Conservation (phyloP, 2,888 invertebrate genomes). For the Spilarctia lutea region DNA sequence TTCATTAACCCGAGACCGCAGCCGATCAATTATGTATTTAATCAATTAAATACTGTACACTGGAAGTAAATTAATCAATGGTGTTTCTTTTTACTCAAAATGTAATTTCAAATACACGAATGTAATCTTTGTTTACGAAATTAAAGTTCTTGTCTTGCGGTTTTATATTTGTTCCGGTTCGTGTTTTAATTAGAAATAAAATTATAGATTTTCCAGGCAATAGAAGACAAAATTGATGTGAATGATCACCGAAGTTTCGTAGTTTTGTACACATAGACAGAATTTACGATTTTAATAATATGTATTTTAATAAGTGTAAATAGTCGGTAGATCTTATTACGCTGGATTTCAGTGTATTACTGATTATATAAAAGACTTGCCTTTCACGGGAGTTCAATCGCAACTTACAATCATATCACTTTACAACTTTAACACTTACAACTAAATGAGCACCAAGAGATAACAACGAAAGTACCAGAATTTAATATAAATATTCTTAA, state of each 20-base stretch:
- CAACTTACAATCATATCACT: constrained; percentile 38
- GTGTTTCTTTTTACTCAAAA: not conserved
- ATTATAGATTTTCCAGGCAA: not conserved
- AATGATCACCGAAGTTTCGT: not conserved
- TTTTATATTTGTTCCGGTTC: not conserved
- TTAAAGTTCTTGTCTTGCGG: not conserved
- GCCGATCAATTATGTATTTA: not conserved
- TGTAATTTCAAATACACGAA: not conserved
- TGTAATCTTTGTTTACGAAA: not conserved
- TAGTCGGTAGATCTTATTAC: not conserved
- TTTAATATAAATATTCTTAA: constrained; percentile 31
- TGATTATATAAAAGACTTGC: not conserved
- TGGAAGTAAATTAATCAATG: not conserved
- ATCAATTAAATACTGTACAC: not conserved
- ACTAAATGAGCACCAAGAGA: constrained; percentile 68
- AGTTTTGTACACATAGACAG: not conserved
- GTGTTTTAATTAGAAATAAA: not conserved
- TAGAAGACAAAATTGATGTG: not conserved
- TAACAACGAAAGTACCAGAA: constrained; percentile 38
- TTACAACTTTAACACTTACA: constrained; percentile 50
- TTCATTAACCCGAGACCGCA: not conserved
- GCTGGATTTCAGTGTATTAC: not conserved
- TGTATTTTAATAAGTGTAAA: not conserved
- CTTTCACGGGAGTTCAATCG: constrained; percentile 19
- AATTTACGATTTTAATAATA: not conserved